These are phyloP conservation scores for Rhyacophila brunnea DNA, from an alignment of 1,140 invertebrate genomes.

Conservation along the genomic window DNA sequence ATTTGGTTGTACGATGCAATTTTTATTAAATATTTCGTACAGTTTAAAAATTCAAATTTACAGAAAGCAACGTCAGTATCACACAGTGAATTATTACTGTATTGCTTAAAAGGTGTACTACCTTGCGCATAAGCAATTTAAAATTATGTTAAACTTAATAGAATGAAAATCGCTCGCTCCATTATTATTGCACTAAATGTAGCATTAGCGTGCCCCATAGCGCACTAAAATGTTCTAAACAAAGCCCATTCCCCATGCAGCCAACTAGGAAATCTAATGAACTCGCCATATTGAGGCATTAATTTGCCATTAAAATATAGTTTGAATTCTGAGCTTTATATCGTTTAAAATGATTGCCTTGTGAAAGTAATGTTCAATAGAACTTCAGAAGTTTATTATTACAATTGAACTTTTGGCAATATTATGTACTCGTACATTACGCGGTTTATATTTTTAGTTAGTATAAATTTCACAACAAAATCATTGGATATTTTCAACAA, in stretches of 20 bases:
- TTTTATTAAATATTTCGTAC: too few relatives aligned
- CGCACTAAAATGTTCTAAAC: conserved; percentile 9
- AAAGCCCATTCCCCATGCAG: conserved; percentile 8
- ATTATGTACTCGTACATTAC: too few relatives aligned
- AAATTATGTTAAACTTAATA: conserved; percentile 19
- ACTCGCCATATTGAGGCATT: conserved; percentile 29
- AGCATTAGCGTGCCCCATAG: conserved; percentile 9
- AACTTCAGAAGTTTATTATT: too few relatives aligned
- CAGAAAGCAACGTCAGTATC: too few relatives aligned
- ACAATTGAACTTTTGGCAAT: too few relatives aligned
- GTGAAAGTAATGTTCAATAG: neutral
- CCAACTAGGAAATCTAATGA: conserved; percentile 16
- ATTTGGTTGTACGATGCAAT: too few relatives aligned
- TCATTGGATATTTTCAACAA: too few relatives aligned
- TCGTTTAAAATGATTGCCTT: neutral
- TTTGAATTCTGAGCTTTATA: conserved; percentile 3
- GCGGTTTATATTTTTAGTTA: too few relatives aligned
- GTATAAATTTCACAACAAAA: too few relatives aligned
- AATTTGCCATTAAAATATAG: conserved; percentile 25
- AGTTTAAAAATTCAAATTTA: too few relatives aligned
- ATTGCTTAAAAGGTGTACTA: too few relatives aligned
- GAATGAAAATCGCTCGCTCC: conserved; percentile 5
- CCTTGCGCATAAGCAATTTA: conserved; percentile 1
- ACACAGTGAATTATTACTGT: too few relatives aligned
- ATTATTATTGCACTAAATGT: conserved; percentile 25